Percentiles rank a stretch among this genome's conserved stretches.
phyloP scores from a whole-genome alignment of 1,140 invertebrate genomes.

The Pantala flavescens region DNA sequence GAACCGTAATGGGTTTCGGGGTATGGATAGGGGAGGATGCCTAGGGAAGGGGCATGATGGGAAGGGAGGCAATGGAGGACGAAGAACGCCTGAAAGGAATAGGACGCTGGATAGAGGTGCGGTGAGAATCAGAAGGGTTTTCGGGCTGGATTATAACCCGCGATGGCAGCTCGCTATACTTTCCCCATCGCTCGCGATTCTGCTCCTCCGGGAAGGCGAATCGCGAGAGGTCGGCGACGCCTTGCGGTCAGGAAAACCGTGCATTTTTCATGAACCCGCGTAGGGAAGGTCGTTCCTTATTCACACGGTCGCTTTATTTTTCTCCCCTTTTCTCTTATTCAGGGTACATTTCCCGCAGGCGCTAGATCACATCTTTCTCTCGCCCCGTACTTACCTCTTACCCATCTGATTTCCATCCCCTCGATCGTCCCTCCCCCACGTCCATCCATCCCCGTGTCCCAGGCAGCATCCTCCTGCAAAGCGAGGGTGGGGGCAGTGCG shows the following conservation, averaged over 20 bases:
- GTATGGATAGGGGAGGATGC: background rate
- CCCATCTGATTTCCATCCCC: constrained; percentile 2
- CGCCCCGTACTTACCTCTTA: background rate
- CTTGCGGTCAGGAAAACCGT: no score
- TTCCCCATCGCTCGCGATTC: no score
- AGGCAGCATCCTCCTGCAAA: background rate
- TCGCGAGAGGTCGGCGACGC: no score
- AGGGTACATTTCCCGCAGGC: background rate
- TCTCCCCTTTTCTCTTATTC: background rate
- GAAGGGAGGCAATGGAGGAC: background rate
- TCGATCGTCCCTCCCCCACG: background rate
- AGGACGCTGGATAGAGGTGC: background rate
- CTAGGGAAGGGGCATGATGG: background rate
- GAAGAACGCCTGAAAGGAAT: background rate
- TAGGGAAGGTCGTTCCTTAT: no score
- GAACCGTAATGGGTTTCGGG: background rate
- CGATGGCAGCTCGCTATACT: no score
- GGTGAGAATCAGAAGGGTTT: background rate
- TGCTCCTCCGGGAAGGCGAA: no score
- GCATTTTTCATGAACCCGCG: no score
- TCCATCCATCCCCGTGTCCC: background rate
- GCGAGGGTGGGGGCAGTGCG: background rate
- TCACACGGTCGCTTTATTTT: no score
- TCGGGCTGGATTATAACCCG: no score
- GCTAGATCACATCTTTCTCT: no score